Evolutionary conservation across 2,113 vertebrate species (phyloP).

Genomic region (Pavo muticus): DNA sequence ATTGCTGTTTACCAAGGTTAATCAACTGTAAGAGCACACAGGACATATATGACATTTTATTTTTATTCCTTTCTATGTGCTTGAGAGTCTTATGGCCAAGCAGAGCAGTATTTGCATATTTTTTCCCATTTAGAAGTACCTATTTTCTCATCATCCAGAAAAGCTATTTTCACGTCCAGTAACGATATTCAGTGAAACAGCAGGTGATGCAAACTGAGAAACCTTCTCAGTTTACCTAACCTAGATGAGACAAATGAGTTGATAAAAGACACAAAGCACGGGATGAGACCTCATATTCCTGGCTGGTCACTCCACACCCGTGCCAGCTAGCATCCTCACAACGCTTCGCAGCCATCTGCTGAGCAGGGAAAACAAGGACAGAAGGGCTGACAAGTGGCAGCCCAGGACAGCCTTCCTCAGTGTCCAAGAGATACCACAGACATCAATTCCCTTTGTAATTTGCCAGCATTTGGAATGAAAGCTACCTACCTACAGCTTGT

Average conservation of each 20-base stretch:
- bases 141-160: not conserved
- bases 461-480: not conserved
- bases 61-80: not conserved
- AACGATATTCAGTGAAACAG: not conserved
- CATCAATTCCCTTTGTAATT: not conserved
- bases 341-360: not conserved
- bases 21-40: not conserved
- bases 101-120: not conserved
- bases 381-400: not conserved
- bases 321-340: not conserved
- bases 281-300: not conserved
- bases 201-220: not conserved
- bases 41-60: not conserved
- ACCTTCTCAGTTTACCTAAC: not conserved
- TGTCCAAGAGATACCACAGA: not conserved
- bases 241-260: not conserved
- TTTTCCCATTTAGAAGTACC: not conserved
- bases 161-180: not conserved
- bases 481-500: not conserved
- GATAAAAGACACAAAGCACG: not conserved
- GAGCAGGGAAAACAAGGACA: not conserved
- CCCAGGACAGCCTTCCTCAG: not conserved
- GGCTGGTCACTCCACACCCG: not conserved
- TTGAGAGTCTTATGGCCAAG: not conserved
- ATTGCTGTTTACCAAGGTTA: not conserved